Conservation (phyloP, 2,113 vertebrate genomes). For the Ameiurus melas region DNA sequence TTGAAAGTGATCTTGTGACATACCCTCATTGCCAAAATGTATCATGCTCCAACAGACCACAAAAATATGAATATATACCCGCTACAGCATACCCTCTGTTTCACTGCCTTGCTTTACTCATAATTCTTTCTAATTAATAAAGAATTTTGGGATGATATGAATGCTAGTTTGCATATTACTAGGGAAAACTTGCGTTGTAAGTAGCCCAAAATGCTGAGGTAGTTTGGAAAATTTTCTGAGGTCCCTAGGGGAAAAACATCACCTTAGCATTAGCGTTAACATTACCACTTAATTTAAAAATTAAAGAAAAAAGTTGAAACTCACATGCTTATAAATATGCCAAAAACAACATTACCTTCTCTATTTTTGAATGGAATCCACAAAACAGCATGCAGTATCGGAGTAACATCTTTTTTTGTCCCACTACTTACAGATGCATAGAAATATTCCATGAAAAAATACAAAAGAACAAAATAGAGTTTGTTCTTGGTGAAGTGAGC, state of each 20-base stretch:
- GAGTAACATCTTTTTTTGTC: background rate
- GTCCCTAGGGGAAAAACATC: conserved; percentile 19
- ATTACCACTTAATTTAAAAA: background rate
- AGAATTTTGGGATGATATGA: conserved; percentile 45
- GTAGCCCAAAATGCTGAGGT: conserved; percentile 46
- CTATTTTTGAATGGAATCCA: background rate
- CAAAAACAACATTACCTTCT: conserved; percentile 8
- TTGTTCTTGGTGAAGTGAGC: conserved; percentile 10
- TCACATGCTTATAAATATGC: background rate
- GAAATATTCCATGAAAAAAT: background rate
- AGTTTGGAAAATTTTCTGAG: conserved; percentile 30
- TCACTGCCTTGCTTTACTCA: conserved; percentile 28
- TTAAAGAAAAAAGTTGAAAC: background rate
- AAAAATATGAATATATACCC: conserved; percentile 14
- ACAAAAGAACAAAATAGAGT: background rate
- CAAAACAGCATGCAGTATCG: background rate
- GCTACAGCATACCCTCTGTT: conserved; percentile 33
- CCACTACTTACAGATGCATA: background rate
- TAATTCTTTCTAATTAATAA: conserved; percentile 40
- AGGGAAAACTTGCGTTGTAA: background rate
- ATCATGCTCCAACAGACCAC: conserved; percentile 20
- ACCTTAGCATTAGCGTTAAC: background rate
- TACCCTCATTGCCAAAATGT: conserved; percentile 6
- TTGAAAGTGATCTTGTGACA: background rate
- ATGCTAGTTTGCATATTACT: conserved; percentile 23